phyloP scores from a whole-genome alignment of 2,888 invertebrate species.

The Gymnosoma rotundatum region DNA sequence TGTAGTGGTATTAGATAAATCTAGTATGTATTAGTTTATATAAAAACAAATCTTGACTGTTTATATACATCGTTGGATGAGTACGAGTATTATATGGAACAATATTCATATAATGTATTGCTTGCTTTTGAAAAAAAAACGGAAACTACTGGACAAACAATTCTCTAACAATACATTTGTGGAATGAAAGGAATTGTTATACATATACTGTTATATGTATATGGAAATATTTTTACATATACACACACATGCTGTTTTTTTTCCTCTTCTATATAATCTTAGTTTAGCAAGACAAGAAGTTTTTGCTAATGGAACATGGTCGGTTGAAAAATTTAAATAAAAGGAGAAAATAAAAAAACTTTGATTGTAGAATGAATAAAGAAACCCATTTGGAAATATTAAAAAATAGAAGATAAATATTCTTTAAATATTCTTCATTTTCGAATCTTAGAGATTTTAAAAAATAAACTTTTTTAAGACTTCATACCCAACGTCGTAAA shows the following conservation, averaged over 20 bases:
- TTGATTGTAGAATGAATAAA: no score
- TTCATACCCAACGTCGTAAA: no score
- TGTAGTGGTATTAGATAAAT: constrained; percentile 19
- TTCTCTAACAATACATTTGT: constrained; percentile 64
- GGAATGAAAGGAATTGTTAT: constrained; percentile 29
- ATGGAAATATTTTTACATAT: neutral
- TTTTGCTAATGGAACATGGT: constrained; percentile 27
- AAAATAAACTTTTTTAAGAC: no score
- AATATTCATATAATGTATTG: constrained; percentile 43
- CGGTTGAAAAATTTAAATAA: constrained; percentile 36
- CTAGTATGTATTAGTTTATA: neutral
- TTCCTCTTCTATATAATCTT: constrained; percentile 11
- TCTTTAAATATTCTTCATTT: no score
- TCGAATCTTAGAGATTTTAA: no score
- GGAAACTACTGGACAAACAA: constrained; percentile 68
- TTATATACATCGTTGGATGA: neutral
- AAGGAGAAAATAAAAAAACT: constrained; percentile 6
- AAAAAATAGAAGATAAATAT: no score
- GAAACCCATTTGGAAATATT: neutral
- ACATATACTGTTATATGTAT: neutral
- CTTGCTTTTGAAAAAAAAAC: constrained; percentile 17
- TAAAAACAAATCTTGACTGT: constrained; percentile 14
- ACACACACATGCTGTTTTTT: neutral
- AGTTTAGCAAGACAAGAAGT: constrained; percentile 35
- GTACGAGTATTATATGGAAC: constrained; percentile 21